Conservation (phyloP, 2,888 invertebrate genomes). For the Steinernema scapterisci region DNA sequence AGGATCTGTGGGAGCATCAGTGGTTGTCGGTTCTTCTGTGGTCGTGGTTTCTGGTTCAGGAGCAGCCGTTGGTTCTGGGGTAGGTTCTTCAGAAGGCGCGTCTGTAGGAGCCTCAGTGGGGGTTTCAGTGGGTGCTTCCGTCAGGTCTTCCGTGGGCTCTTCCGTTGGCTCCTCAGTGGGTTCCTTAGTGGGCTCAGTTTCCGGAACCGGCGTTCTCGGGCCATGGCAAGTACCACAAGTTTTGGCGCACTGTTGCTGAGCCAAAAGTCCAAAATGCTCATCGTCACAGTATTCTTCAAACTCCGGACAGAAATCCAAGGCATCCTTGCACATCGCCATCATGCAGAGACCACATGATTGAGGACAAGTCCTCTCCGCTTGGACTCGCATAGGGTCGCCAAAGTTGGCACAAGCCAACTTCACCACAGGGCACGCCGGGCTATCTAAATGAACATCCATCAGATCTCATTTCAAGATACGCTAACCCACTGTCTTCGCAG, state of each 20-base stretch:
- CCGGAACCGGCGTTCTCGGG: neutral
- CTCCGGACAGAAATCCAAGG: neutral
- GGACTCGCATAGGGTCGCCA: too few relatives aligned
- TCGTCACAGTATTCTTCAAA: neutral
- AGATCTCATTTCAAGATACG: too few relatives aligned
- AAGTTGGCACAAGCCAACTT: too few relatives aligned
- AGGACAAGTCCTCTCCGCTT: neutral
- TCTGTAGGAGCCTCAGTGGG: too few relatives aligned
- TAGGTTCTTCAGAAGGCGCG: too few relatives aligned
- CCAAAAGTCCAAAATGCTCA: neutral
- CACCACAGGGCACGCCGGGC: too few relatives aligned
- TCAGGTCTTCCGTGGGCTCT: too few relatives aligned
- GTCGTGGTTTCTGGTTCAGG: too few relatives aligned
- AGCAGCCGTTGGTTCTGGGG: too few relatives aligned
- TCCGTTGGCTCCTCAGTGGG: too few relatives aligned
- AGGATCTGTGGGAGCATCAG: neutral
- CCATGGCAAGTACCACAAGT: neutral
- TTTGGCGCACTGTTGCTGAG: neutral
- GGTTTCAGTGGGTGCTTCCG: too few relatives aligned
- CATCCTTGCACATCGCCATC: neutral
- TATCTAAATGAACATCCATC: too few relatives aligned
- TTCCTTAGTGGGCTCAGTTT: neutral
- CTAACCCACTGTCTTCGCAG: slow-evolving; percentile 45
- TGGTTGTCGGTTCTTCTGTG: neutral
- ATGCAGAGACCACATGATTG: neutral